Conservation (phyloP, 2,888 invertebrate genomes). For the Polietes domitor region DNA sequence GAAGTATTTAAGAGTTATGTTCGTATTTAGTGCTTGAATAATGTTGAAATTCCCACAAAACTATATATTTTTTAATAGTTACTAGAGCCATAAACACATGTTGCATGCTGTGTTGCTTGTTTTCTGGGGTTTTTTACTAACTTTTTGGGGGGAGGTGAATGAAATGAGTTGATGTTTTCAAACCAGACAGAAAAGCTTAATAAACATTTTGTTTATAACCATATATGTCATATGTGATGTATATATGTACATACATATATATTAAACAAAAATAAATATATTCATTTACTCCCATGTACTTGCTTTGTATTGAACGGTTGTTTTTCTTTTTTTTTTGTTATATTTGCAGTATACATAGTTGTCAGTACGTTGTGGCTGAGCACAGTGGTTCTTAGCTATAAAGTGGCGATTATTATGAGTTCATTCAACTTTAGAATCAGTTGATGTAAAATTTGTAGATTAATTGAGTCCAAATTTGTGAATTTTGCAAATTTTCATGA, state of each 20-base stretch:
- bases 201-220: conserved; percentile 18
- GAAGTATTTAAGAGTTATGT: neutral
- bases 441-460: too few relatives aligned
- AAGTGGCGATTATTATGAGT: too few relatives aligned
- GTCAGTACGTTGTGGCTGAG: too few relatives aligned
- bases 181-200: neutral
- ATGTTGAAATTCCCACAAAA: conserved; percentile 21
- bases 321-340: neutral
- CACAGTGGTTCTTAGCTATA: too few relatives aligned
- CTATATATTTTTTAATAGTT: conserved; percentile 8
- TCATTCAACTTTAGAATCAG: too few relatives aligned
- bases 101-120: neutral
- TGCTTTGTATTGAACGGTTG: neutral
- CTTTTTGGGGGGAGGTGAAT: neutral
- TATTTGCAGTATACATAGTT: neutral
- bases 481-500: too few relatives aligned
- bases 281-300: neutral
- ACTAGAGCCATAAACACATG: conserved; percentile 9
- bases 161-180: neutral
- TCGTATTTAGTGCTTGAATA: conserved; percentile 3
- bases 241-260: too few relatives aligned
- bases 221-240: neutral
- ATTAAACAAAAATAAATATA: conserved; percentile 12
- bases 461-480: too few relatives aligned
- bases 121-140: neutral